Evolutionary conservation across 2,797 vertebrate genomes (phyloP), one percentile per base, ranked within the genome.

Genomic region (Phalloptychus januarius): DNA sequence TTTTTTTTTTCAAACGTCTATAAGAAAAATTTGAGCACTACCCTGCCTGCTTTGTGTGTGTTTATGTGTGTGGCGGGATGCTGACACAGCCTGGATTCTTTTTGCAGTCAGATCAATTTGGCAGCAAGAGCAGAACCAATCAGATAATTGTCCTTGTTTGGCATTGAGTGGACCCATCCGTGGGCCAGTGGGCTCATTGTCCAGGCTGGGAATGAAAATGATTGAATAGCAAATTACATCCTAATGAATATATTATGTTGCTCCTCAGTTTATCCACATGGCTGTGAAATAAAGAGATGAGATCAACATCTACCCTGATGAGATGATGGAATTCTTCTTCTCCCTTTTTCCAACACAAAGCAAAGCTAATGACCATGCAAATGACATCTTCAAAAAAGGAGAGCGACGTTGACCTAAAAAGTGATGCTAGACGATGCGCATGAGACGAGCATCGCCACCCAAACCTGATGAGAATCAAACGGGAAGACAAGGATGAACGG

Each of bases 71-170:
- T 6, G 77, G 65, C 20, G 74, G 87, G 82, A 90, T 93, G 92
- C 93, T 94, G 95, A 94, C 90, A 88, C 86, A 92, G 94, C 91
- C 89, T 67, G 25, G 89, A 91, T 84, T 83, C 90, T 85, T 86
- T 58, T 86, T 92, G 91, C 92, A 92, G 86, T 93, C 88, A 75
- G 90, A 94, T 92, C 91, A 89, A 88, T 93, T 95, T 95, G 93
- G 93, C 93, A 93, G 87, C 72, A 89, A 87, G 84, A 92, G 92
- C 91, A 90, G 90, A 94, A 94, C 94, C 93, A 95, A 95, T 95
- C 94, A 93, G 93, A 93, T 95, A 94, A 96, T 94, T 95, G 95
- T 94, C 93, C 95, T 96, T 95, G 95, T 92, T 93, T 95, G 94
- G 93, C 94, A 95, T 92, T 95, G 94, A 95, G 94, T 91, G 87